These are phyloP conservation scores for Ophion ellenae DNA, from an alignment of 2,888 invertebrate genomes.

Conservation along the genomic window DNA sequence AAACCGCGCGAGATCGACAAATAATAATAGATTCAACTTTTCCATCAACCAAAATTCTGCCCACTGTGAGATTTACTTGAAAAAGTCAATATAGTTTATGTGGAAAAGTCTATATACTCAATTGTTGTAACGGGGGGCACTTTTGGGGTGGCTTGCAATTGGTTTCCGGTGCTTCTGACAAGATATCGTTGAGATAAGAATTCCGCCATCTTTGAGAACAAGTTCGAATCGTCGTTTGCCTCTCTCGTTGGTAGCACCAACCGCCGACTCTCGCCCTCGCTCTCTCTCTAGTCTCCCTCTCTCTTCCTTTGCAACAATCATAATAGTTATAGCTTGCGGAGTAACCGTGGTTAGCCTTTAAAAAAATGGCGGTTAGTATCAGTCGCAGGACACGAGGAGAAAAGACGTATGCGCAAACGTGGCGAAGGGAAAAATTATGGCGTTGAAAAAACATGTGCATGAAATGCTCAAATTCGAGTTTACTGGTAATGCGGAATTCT, in stretches of 20 bases:
- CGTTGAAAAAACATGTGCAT: too few species aligned
- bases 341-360: slow-evolving; percentile 40
- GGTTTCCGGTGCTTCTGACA: slow-evolving; percentile 32
- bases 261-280: slow-evolving; percentile 63
- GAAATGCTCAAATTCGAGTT: too few species aligned
- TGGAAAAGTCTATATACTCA: background rate
- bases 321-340: slow-evolving; percentile 50
- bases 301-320: slow-evolving; percentile 62
- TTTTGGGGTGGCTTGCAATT: slow-evolving; percentile 27
- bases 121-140: slow-evolving; percentile 23
- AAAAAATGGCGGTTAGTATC: too few species aligned
- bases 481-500: too few species aligned
- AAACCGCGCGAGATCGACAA: background rate
- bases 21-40: background rate
- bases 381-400: too few species aligned
- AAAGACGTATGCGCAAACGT: too few species aligned
- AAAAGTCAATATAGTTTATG: background rate
- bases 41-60: background rate
- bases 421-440: too few species aligned
- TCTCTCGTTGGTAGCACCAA: slow-evolving; percentile 38
- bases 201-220: slow-evolving; percentile 40
- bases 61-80: background rate
- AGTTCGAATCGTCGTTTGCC: slow-evolving; percentile 41
- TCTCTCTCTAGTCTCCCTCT: slow-evolving; percentile 26
- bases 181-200: slow-evolving; percentile 49